phyloP scores from a whole-genome alignment of 2,113 vertebrate species.

The Gambusia affinis region DNA sequence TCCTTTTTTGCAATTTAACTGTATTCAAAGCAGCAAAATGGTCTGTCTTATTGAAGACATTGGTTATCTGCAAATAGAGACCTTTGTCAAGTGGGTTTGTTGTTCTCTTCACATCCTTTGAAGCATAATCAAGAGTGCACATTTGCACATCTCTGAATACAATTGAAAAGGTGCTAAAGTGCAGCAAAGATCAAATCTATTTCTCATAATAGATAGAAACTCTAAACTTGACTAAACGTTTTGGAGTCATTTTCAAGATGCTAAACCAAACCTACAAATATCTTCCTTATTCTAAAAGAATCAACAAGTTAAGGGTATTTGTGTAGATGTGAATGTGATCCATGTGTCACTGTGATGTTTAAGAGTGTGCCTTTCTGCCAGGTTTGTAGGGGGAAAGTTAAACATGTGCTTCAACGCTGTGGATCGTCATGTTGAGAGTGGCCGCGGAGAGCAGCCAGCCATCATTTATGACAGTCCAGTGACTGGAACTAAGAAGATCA shows the following conservation, averaged over 20 bases:
- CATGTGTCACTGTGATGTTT: neutral
- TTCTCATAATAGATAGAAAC: neutral
- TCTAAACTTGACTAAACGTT: neutral
- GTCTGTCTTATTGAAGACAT: conserved; percentile 14
- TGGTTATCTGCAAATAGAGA: conserved; percentile 19
- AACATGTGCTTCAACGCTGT: conserved; percentile 96
- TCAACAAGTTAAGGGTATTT: neutral
- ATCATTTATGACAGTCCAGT: conserved; percentile 96
- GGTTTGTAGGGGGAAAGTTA: conserved; percentile 93
- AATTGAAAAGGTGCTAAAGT: neutral
- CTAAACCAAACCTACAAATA: neutral
- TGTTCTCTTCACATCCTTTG: neutral
- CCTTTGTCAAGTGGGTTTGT: neutral
- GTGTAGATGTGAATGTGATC: neutral
- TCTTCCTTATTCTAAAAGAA: neutral
- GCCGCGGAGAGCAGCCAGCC: conserved; percentile 87
- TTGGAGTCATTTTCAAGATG: neutral
- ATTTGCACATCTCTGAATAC: neutral
- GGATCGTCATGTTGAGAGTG: conserved; percentile 90
- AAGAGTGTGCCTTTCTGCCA: conserved; percentile 43
- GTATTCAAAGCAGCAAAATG: conserved; percentile 18
- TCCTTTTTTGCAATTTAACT: conserved; percentile 32
- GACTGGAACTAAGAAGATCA: conserved; percentile 84
- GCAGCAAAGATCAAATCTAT: neutral
- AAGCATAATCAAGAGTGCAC: neutral